Base-by-base conservation (phyloP, 2,888 invertebrate species). In the Perizoma flavofasciatum region DNA sequence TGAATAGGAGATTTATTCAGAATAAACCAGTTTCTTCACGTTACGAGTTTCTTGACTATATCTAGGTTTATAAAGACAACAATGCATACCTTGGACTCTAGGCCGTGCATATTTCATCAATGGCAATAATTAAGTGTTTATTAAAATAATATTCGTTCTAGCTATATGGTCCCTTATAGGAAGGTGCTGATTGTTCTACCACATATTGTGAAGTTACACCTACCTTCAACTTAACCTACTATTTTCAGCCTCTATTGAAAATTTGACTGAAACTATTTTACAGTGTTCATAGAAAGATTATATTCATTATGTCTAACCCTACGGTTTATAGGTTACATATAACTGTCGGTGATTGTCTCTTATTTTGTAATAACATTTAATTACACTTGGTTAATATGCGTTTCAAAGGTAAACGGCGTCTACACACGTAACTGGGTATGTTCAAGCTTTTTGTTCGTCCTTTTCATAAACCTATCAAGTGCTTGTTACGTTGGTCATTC, bases 41-140 rank as follows among this genome's bases (percentile, higher is more conserved):
- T 22, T 22, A 22, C 3, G 22, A 22, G 22, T 22, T 22, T 3
- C 3, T 22, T 22, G 22, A 22, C 1, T 22, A 22, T 22, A 2
- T 22, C 22, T 10, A n/a, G 22, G 41, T 43, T 41, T 43, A 8
- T 33, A 10, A 50, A 43, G 43, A 43, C n/a, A 33, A 32, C 32
- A 9, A 22, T 49, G 49, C 49, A 37, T 51, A 56, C 52, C 59
- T 59, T 55, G 54, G 54, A 46, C 22, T 53, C 49, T 43, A 41
- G 37, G 40, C 46, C 11, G 10, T 59, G 59, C 48, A 59, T 59
- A 54, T 50, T 59, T 58, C 44, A 59, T 59, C 46, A 35, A 32
- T 51, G 35, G 11, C 11, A 44, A 44, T 10, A 10, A 10, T n/a
- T 5, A 7, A 37, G 22, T 22, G 39, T 7, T 44, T 7, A 22